phyloP scores from a whole-genome alignment of 2,113 vertebrate genomes.

The Sciurus niger region DNA sequence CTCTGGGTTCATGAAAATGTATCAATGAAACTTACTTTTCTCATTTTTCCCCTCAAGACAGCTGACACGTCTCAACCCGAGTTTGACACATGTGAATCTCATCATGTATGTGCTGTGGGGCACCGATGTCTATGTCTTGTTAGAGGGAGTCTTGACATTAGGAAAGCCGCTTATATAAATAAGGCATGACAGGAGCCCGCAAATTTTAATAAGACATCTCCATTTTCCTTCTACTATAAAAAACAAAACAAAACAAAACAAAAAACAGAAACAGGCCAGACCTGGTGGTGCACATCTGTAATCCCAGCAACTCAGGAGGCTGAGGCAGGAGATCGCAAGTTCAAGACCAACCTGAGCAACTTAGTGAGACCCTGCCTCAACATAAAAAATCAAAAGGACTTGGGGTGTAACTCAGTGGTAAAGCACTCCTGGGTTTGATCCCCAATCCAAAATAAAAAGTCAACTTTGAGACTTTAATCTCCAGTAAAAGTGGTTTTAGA shows the following conservation, averaged over 20 bases:
- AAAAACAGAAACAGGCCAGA: no score
- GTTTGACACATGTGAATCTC: neutral
- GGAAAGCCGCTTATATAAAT: conserved; percentile 9
- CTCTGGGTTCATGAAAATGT: conserved; percentile 9
- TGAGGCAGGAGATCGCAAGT: no score
- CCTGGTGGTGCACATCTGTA: no score
- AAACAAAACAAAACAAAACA: no score
- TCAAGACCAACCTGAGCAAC: no score
- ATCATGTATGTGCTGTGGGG: neutral
- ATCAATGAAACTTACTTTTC: neutral
- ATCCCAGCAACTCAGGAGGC: no score
- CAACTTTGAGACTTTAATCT: neutral
- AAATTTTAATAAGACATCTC: conserved; percentile 52
- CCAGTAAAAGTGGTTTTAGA: neutral
- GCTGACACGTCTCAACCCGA: neutral
- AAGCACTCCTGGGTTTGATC: no score
- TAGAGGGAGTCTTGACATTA: neutral
- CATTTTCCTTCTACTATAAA: neutral
- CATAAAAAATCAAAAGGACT: no score
- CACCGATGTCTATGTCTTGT: neutral
- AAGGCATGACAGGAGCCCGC: neutral
- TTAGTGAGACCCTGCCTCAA: no score
- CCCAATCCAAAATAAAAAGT: neutral
- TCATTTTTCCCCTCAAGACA: neutral
- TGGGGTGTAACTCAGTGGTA: no score